Evolutionary conservation across 2,888 invertebrate species (phyloP).

Genomic region (Carabus problematicus): DNA sequence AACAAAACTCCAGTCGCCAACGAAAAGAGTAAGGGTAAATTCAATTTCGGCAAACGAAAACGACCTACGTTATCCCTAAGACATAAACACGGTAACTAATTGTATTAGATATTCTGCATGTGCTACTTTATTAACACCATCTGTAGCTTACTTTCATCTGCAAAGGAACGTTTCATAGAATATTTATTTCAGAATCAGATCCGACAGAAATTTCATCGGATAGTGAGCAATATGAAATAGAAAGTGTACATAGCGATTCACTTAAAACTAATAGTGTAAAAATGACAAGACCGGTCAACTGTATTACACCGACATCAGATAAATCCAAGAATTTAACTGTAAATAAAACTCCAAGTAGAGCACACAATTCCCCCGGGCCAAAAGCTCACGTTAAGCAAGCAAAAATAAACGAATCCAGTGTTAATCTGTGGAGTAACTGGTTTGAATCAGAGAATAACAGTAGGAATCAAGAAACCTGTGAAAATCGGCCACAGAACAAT

Average conservation of each 20-base stretch:
- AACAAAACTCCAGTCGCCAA: not conserved
- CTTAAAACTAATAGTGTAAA: too few species aligned
- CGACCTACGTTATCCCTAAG: not conserved
- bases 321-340: too few species aligned
- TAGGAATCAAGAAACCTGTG: too few species aligned
- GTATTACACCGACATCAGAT: too few species aligned
- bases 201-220: not conserved
- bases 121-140: not conserved
- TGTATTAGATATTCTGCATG: not conserved
- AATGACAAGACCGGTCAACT: too few species aligned
- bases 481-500: not conserved
- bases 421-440: not conserved
- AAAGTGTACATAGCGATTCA: not conserved
- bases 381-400: not conserved
- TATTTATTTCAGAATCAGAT: not conserved
- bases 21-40: not conserved
- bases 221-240: not conserved
- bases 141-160: not conserved
- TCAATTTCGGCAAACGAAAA: not conserved
- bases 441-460: not conserved
- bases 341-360: too few species aligned
- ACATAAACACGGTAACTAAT: not conserved
- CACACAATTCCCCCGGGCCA: too few species aligned
- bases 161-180: not conserved
- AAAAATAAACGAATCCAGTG: slow-evolving; percentile 10